Evolutionary conservation across 1,140 invertebrate species (phyloP), one percentile per base, ranked within the genome.

Genomic region (Zaprionus kolodkinae): DNA sequence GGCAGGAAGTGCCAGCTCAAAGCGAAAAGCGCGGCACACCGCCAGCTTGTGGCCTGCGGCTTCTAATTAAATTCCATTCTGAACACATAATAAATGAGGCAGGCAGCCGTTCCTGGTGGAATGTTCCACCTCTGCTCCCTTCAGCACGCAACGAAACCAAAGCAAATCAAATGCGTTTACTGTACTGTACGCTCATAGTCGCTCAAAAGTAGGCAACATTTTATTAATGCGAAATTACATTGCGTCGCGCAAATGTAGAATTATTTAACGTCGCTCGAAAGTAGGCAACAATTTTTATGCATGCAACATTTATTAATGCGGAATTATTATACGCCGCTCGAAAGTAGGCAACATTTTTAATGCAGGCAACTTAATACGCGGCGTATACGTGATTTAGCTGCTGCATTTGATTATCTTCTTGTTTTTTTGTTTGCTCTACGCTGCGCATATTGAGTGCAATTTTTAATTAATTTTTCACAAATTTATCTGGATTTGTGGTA

Each of bases 31-130:
- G 50, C 45, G 60, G 40, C 65, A 7, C 65, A 68, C 83, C 69
- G 50, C 48, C 30, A 67, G 45, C 59, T 67, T 88, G 84, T 13
- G 84, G 84, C 43, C 15, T 73, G 73, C 35, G 27, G 62, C 55
- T 76, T 82, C 76, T 83, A 88, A 88, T 88, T 87, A 87, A 87
- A 88, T 84, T 75, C 77, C 40, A 63, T 78, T 77, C 70, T 48
- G 38, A 48, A 45, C 60, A 43, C 57, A 84, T 78, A 63, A 75
- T 76, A 65, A 78, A 83, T 67, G 80, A 79, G 48, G 52, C 30
- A 33, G 61, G 43, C 13, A 30, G 33, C 65, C 17, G 48, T 65
- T 61, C 17, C 25, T 21, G 5, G 12, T 57, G 45, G 7, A 40
- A 25, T 38, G 36, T 38, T 43, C 57, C 60, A n/a, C 9, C 52